A percentile compares a stretch with the other conserved stretches of the same genome.
Evolutionary conservation across 2,113 vertebrate genomes (phyloP).

Genomic region (Cyanistes caeruleus): DNA sequence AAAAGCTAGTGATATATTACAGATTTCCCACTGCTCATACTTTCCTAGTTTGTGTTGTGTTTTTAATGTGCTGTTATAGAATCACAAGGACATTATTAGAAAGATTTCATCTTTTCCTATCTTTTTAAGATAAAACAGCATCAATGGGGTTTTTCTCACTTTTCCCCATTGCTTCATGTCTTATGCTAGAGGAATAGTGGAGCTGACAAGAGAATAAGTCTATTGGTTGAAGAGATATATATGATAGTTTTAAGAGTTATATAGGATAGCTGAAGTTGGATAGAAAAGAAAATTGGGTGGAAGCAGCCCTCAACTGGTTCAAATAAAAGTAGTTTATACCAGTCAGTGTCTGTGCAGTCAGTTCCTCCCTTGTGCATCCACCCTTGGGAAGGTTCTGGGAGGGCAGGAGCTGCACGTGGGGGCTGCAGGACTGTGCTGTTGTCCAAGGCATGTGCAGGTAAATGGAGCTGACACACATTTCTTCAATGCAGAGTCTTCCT

Average conservation of each 20-base stretch:
- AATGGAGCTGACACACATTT: not conserved
- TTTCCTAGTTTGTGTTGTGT: not conserved
- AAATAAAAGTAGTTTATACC: not conserved
- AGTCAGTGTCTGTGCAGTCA: not conserved
- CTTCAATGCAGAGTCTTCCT: not conserved
- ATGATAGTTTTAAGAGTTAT: not conserved
- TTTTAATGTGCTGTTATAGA: slow-evolving; percentile 51
- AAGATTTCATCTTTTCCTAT: not conserved
- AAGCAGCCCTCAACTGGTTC: accelerated
- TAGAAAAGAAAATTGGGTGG: not conserved
- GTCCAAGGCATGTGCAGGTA: not conserved
- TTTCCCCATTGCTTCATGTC: not conserved
- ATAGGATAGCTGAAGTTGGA: not conserved
- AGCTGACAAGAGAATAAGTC: not conserved
- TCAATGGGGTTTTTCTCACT: not conserved
- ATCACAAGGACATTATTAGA: not conserved
- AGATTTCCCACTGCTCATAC: slow-evolving; percentile 48
- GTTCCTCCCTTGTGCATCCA: not conserved
- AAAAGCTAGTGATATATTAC: slow-evolving; percentile 46
- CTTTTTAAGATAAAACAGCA: not conserved
- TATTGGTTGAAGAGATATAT: not conserved
- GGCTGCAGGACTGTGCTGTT: not conserved
- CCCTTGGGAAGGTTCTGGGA: not conserved
- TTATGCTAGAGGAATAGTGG: not conserved
- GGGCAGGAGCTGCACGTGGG: not conserved